Percentiles rank a stretch among this genome's conserved stretches.
Conservation (phyloP, 2,113 vertebrate species). For the Suncus etruscus region DNA sequence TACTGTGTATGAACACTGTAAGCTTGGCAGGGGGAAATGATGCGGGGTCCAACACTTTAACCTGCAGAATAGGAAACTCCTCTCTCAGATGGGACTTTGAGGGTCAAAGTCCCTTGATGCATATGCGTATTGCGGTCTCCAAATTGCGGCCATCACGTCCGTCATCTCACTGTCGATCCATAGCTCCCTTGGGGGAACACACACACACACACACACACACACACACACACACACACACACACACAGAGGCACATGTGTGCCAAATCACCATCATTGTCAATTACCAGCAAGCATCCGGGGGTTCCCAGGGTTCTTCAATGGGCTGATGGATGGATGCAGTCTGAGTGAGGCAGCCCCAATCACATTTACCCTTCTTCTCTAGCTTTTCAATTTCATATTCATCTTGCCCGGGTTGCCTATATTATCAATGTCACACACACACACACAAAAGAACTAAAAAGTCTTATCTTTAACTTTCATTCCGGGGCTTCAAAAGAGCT, state of each 20-base stretch:
- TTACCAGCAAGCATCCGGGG: background rate
- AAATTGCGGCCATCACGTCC: background rate
- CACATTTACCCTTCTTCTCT: slow-evolving; percentile 78
- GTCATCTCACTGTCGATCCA: background rate
- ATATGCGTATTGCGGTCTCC: background rate
- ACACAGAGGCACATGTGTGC: background rate
- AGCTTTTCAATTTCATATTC: slow-evolving; percentile 85
- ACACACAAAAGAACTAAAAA: slow-evolving; percentile 84
- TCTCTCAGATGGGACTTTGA: slow-evolving; percentile 33
- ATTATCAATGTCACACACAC: slow-evolving; percentile 87
- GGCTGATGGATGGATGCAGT: slow-evolving; percentile 42
- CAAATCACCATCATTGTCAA: background rate
- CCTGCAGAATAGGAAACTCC: background rate
- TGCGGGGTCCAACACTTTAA: accelerated
- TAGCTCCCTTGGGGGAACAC: slow-evolving; percentile 1
- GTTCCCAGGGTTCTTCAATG: slow-evolving; percentile 38
- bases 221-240: too few relatives aligned
- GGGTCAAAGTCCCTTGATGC: background rate
- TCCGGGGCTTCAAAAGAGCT: slow-evolving; percentile 90
- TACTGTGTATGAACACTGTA: slow-evolving; percentile 28
- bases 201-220: background rate
- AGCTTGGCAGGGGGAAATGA: background rate
- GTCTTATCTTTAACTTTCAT: slow-evolving; percentile 91
- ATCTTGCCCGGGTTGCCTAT: slow-evolving; percentile 83
- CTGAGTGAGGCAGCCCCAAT: slow-evolving; percentile 71